phyloP scores from a whole-genome alignment of 2,888 invertebrate genomes.

The Plusia festucae region DNA sequence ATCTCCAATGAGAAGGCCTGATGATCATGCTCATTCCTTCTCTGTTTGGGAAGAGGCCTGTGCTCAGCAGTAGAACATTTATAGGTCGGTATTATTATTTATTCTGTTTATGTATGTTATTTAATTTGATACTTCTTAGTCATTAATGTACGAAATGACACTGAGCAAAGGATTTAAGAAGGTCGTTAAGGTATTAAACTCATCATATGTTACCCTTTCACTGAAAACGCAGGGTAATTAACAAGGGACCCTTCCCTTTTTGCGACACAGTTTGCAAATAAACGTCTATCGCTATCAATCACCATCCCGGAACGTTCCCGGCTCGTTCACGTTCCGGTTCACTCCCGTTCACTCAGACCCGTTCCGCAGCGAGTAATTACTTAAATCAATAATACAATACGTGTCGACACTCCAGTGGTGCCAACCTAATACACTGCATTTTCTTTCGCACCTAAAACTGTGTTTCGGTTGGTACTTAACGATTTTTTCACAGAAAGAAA shows the following conservation, averaged over 20 bases:
- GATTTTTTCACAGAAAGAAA: background rate
- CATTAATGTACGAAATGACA: too few relatives aligned
- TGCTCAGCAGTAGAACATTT: too few relatives aligned
- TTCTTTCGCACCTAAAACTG: conserved; percentile 22
- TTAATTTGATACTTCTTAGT: too few relatives aligned
- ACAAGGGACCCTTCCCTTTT: background rate
- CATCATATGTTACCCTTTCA: too few relatives aligned
- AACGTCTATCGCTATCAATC: conserved; percentile 29
- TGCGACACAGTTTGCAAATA: background rate
- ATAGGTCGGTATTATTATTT: too few relatives aligned
- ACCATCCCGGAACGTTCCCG: conserved; percentile 26
- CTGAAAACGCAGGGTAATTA: background rate
- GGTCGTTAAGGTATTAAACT: background rate
- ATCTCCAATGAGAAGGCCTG: too few relatives aligned
- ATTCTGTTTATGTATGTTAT: too few relatives aligned
- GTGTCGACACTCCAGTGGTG: conserved; percentile 32
- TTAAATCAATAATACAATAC: conserved; percentile 48
- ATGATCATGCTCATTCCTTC: too few relatives aligned
- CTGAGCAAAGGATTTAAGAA: background rate
- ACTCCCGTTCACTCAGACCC: conserved; percentile 6
- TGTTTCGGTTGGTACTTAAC: conserved; percentile 2
- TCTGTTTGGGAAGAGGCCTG: too few relatives aligned
- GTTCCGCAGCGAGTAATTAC: conserved; percentile 38
- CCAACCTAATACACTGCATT: conserved; percentile 23
- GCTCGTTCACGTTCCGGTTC: conserved; percentile 13